phyloP scores from a whole-genome alignment of 2,888 invertebrate genomes.

The Agrilus cyanescens region DNA sequence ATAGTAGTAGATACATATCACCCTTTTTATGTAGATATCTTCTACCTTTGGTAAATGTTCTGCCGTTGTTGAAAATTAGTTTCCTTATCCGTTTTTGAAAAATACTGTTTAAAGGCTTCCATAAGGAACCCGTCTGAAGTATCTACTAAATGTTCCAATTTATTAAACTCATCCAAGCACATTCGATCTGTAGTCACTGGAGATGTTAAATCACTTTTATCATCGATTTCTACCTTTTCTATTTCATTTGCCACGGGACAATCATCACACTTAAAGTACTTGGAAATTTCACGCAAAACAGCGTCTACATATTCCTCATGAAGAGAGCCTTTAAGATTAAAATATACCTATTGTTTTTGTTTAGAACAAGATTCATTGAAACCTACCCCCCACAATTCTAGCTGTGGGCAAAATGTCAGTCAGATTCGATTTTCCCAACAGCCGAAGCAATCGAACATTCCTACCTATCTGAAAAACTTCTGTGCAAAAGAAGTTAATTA shows the following conservation, averaged over 20 bases:
- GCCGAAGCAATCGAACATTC: constrained; percentile 28
- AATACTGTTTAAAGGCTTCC: constrained; percentile 34
- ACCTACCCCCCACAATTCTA: no score
- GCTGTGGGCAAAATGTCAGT: constrained; percentile 6
- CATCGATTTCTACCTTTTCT: no score
- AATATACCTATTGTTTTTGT: not conserved
- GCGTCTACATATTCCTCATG: constrained; percentile 26
- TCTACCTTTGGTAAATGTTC: constrained; percentile 7
- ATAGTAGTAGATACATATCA: not conserved
- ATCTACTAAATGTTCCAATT: constrained; percentile 28
- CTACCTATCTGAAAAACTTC: constrained; percentile 29
- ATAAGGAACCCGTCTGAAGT: constrained; percentile 33
- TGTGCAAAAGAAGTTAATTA: constrained; percentile 26
- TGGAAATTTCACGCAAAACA: constrained; percentile 23
- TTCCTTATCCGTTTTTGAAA: not conserved
- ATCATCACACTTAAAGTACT: constrained; percentile 12
- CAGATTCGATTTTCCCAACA: constrained; percentile 26
- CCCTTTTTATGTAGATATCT: not conserved
- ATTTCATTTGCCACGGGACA: no score
- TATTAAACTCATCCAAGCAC: constrained; percentile 20
- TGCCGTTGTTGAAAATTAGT: constrained; percentile 4
- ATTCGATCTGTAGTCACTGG: no score
- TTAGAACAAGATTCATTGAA: not conserved
- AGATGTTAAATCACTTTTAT: no score
- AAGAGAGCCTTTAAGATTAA: constrained; percentile 24